Percentiles rank a stretch among this genome's conserved stretches.
Conservation (phyloP, 30 jellyfish, hydroid and myxozoan genomes). For the Mastigias papua region DNA sequence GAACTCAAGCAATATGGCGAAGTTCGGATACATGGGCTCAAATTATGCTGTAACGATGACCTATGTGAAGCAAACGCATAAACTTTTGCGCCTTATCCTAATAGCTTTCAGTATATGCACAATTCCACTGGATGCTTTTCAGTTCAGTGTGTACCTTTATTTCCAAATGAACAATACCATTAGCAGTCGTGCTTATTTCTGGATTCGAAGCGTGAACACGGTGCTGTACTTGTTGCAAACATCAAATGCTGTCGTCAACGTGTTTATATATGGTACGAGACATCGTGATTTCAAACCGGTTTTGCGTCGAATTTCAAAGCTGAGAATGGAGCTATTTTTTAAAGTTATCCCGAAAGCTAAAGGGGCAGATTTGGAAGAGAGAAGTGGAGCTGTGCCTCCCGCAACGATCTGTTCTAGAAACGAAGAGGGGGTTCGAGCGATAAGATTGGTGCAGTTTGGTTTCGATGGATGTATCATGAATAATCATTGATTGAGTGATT, state of each 20-base stretch:
- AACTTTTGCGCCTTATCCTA: slow-evolving; percentile 46
- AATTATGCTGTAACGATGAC: background rate
- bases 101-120: slow-evolving; percentile 61
- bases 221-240: slow-evolving; percentile 61
- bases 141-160: slow-evolving; percentile 37
- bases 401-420: background rate
- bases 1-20: slow-evolving; percentile 19
- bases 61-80: slow-evolving; percentile 21
- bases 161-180: slow-evolving; percentile 12
- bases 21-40: slow-evolving; percentile 32
- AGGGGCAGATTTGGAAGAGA: background rate
- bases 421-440: background rate
- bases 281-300: slow-evolving; percentile 50
- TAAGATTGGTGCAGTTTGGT: slow-evolving; percentile 2
- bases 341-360: background rate
- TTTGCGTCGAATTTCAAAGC: background rate
- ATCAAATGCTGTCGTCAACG: slow-evolving; percentile 75
- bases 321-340: background rate
- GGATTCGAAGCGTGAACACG: slow-evolving; percentile 60
- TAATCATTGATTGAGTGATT: background rate
- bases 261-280: slow-evolving; percentile 67
- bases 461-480: background rate
- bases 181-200: slow-evolving; percentile 16
- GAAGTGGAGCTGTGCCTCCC: background rate
- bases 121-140: slow-evolving; percentile 81